Conservation (phyloP, 2,797 vertebrate genomes). For the Clarias fuscus region DNA sequence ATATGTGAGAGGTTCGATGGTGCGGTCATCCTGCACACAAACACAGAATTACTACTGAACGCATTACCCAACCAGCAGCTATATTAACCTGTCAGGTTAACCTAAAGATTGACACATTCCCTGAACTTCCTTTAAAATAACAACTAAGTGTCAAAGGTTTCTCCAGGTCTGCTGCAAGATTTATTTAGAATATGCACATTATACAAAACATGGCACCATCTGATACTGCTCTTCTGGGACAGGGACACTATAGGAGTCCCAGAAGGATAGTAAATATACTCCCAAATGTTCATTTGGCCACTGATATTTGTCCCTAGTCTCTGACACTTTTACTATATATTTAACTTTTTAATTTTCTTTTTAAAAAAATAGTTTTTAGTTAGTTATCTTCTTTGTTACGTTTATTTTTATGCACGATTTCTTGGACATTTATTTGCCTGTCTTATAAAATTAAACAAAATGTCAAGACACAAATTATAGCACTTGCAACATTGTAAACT, state of each 20-base stretch:
- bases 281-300: background rate
- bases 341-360: too few relatives aligned
- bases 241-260: background rate
- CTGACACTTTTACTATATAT: background rate
- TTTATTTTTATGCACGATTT: background rate
- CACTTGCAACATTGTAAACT: background rate
- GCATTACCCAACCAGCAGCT: background rate
- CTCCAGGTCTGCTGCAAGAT: background rate
- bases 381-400: background rate
- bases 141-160: background rate
- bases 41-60: conserved; percentile 5
- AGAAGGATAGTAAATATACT: background rate
- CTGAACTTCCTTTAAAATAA: background rate
- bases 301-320: background rate
- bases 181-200: background rate
- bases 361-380: background rate
- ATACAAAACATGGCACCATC: background rate
- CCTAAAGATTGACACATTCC: background rate
- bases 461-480: background rate
- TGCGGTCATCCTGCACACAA: conserved; percentile 79
- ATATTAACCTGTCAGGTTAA: background rate
- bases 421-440: background rate
- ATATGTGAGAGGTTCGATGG: conserved; percentile 83
- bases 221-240: background rate
- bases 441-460: background rate